Evolutionary conservation across 2,888 invertebrate species (phyloP).

Genomic region (Lingula anatina): DNA sequence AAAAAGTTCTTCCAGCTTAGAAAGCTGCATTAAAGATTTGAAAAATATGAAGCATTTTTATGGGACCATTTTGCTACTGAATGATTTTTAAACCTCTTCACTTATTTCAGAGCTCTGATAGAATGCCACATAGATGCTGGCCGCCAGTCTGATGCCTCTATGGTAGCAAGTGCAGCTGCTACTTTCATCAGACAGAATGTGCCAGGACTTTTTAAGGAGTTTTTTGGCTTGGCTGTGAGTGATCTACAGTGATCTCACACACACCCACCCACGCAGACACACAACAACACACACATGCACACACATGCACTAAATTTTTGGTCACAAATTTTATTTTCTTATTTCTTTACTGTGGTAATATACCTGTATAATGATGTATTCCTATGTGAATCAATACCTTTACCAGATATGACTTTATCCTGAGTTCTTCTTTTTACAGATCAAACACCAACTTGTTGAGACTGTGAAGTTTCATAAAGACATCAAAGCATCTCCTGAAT

Average conservation of each 20-base stretch:
- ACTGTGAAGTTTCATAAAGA: conserved; percentile 40
- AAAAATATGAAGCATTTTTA: neutral
- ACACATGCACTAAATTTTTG: neutral
- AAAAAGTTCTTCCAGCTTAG: neutral
- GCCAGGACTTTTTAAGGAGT: conserved; percentile 42
- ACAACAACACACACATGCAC: neutral
- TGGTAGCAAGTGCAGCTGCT: conserved; percentile 37
- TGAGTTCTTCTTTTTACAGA: conserved; percentile 18
- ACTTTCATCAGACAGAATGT: conserved; percentile 46
- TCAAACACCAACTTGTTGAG: conserved; percentile 41
- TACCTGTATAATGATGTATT: too few species aligned
- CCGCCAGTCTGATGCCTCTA: conserved; percentile 37
- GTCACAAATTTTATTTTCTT: too few species aligned
- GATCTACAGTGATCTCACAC: too few species aligned
- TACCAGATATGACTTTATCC: neutral
- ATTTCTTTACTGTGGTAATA: too few species aligned
- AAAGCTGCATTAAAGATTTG: too few species aligned
- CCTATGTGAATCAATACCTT: too few species aligned
- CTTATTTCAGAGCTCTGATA: conserved; percentile 38
- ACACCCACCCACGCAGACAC: neutral
- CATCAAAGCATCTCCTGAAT: conserved; percentile 38
- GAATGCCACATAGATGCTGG: conserved; percentile 50
- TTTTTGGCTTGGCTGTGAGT: conserved; percentile 50
- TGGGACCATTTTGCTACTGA: neutral
- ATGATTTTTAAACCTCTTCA: neutral